A percentile compares a stretch with the other conserved stretches of the same genome.
phyloP scores from a whole-genome alignment of 2,888 invertebrate genomes.

The Standfussiana lucernea region DNA sequence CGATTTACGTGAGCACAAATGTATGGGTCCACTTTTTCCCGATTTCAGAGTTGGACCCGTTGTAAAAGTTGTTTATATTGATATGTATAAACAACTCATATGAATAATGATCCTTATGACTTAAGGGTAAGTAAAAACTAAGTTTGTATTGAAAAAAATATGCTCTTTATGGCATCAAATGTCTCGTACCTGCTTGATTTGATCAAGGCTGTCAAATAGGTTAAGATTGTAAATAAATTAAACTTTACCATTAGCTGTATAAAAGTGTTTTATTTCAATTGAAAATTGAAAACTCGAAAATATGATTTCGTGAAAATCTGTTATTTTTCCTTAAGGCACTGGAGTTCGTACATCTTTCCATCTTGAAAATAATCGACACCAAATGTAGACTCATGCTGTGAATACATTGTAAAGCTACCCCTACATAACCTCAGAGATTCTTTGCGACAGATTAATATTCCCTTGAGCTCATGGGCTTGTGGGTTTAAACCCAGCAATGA shows the following conservation, averaged over 20 bases:
- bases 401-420: not conserved
- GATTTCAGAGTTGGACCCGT: not conserved
- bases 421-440: not conserved
- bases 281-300: not conserved
- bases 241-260: constrained; percentile 2
- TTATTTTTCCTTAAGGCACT: not conserved
- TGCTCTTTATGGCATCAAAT: constrained; percentile 45
- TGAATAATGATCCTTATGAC: not conserved
- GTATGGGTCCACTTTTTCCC: not conserved
- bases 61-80: not conserved
- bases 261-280: constrained; percentile 30
- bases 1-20: not conserved
- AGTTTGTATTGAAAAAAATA: not conserved
- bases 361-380: not conserved
- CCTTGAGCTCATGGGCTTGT: not conserved
- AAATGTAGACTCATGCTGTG: not conserved
- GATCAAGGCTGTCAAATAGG: constrained; percentile 56
- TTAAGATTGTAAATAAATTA: constrained; percentile 61
- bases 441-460: not conserved
- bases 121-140: not conserved
- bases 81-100: not conserved
- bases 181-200: constrained; percentile 61
- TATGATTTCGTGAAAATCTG: not conserved
- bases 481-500: not conserved
- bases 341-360: not conserved